Evolutionary conservation across 2,888 invertebrate species (phyloP).

Genomic region (Willowsia nigromaculata): DNA sequence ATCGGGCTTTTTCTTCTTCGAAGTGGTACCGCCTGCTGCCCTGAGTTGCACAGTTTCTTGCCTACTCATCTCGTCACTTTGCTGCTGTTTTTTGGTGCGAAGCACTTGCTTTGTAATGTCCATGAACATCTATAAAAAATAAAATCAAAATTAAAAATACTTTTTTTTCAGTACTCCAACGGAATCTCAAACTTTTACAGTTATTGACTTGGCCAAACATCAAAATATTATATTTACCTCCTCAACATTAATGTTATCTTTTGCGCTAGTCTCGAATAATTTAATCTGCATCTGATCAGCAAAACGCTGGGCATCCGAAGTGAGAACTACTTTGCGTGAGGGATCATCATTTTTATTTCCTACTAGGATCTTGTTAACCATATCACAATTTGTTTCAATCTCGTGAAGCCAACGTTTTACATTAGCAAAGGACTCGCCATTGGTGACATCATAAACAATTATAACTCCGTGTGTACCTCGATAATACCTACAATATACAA

Average conservation of each 20-base stretch:
- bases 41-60: slow-evolving; percentile 53
- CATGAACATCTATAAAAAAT: slow-evolving; percentile 84
- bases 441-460: slow-evolving; percentile 99
- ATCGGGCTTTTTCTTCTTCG: slow-evolving; percentile 46
- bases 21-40: slow-evolving; percentile 5
- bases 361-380: slow-evolving; percentile 98
- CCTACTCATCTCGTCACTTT: slow-evolving; percentile 84
- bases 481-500: slow-evolving; percentile 87
- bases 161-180: not conserved
- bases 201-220: no score
- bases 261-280: slow-evolving; percentile 98
- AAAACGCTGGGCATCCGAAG: slow-evolving; percentile 97
- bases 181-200: no score
- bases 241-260: slow-evolving; percentile 99
- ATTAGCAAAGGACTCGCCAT: slow-evolving; percentile 99
- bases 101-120: slow-evolving; percentile 90
- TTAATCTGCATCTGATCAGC: slow-evolving; percentile 98
- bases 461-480: slow-evolving; percentile 99
- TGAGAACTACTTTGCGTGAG: slow-evolving; percentile 96
- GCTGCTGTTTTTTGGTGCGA: slow-evolving; percentile 90
- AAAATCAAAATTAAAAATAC: not conserved
- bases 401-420: slow-evolving; percentile 99
- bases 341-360: slow-evolving; percentile 98
- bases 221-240: slow-evolving; percentile 85
- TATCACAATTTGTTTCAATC: slow-evolving; percentile 99